Conservation (phyloP, 1,140 invertebrate genomes). For the Papilio polyxenes region DNA sequence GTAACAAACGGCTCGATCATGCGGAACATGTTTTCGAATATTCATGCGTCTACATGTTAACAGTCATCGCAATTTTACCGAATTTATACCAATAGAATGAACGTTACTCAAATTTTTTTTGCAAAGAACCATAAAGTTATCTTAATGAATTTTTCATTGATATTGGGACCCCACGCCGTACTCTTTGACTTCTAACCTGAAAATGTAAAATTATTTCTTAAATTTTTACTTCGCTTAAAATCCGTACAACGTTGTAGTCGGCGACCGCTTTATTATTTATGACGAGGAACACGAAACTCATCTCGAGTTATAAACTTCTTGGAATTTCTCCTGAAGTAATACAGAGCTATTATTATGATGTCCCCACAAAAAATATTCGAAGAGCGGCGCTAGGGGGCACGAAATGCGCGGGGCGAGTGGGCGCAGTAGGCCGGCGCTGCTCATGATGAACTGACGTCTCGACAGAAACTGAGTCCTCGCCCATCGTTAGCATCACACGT, state of each 20-base stretch:
- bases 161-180: constrained; percentile 64
- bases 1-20: constrained; percentile 58
- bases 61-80: constrained; percentile 30
- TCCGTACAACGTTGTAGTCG: constrained; percentile 78
- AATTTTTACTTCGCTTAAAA: constrained; percentile 80
- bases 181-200: constrained; percentile 59
- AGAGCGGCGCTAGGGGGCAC: constrained; percentile 59
- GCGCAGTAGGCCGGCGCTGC: constrained; percentile 50
- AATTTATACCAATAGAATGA: constrained; percentile 24
- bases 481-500: constrained; percentile 34
- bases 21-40: constrained; percentile 51
- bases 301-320: constrained; percentile 81
- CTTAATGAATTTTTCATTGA: constrained; percentile 63
- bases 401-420: constrained; percentile 49
- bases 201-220: constrained; percentile 77
- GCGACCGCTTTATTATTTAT: constrained; percentile 81
- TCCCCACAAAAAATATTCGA: constrained; percentile 79
- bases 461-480: constrained; percentile 32
- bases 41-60: constrained; percentile 44
- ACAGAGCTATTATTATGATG: constrained; percentile 81
- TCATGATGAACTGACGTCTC: constrained; percentile 54
- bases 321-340: constrained; percentile 81
- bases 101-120: constrained; percentile 1
- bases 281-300: constrained; percentile 81
- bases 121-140: constrained; percentile 49